phyloP scores from a whole-genome alignment of 2,888 invertebrate genomes.

The Cheilosia variabilis region DNA sequence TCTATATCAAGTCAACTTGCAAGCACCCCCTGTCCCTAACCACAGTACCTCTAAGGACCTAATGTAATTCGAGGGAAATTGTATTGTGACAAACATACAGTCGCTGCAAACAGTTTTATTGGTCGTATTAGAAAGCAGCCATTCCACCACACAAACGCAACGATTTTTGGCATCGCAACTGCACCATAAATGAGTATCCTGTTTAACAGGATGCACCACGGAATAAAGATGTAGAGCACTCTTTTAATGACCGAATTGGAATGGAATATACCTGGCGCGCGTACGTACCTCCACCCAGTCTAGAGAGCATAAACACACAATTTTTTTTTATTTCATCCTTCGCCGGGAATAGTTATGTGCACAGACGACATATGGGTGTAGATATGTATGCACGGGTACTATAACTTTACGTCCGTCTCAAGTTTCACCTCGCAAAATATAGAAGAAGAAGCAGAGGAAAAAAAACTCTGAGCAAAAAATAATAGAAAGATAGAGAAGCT shows the following conservation, averaged over 20 bases:
- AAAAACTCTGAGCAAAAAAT: constrained; percentile 25
- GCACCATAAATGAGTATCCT: constrained; percentile 63
- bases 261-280: constrained; percentile 48
- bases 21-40: too few species aligned
- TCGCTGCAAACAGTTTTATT: neutral
- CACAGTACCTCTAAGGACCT: too few species aligned
- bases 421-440: constrained; percentile 48
- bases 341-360: constrained; percentile 52
- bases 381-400: constrained; percentile 44
- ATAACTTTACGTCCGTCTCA: constrained; percentile 73
- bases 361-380: constrained; percentile 39
- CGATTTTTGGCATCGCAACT: constrained; percentile 65
- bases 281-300: constrained; percentile 21
- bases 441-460: constrained; percentile 22
- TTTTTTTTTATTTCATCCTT: constrained; percentile 6
- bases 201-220: constrained; percentile 53
- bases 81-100: neutral
- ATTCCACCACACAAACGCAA: constrained; percentile 1
- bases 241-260: constrained; percentile 62
- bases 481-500: constrained; percentile 56
- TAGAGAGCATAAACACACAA: constrained; percentile 38
- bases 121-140: neutral
- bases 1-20: too few species aligned
- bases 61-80: neutral
- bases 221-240: constrained; percentile 28